Evolutionary conservation across 2,113 vertebrate genomes (phyloP), one percentile per base, ranked within the genome.

Genomic region (Upupa epops): DNA sequence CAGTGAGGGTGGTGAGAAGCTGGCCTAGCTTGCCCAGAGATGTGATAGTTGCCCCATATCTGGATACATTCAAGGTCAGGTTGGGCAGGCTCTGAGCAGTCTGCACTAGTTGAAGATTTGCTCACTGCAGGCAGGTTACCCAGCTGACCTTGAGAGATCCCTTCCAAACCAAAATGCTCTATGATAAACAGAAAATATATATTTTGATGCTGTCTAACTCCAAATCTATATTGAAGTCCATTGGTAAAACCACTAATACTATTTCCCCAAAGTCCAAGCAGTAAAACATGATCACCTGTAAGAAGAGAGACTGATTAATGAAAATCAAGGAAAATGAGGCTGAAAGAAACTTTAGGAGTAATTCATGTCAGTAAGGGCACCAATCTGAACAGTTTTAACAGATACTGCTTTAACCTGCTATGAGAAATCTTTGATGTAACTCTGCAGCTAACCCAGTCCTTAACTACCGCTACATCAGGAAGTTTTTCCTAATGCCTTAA

Each of bases 401-500:
- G 36, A 26, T 52, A n/a, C 0, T 59, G 20, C 22, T 81, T 68
- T 51, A 71, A 11, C 10, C 52, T 78, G 17, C 11, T 42, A 25
- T 5, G 3, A 17, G 36, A 81, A 58, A 82, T 1, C 16, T 65
- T 56, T 0, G 0, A 5, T 14, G 17, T 45, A 7, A 8, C n/a
- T 88, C 56, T 37, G 69, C 15, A n/a, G 20, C n/a, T 61, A 52
- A 52, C 7, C 5, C 76, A 54, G 21, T 46, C 63, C 11, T 89
- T 89, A 93, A 84, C 13, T 75, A 72, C 77, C 65, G 81, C 78
- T 86, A 69, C 49, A 84, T 75, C 29, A 78, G 56, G 61, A 75
- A 82, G 81, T 45, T 90, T 94, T 78, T 55, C 61, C 58, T 86
- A 92, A 93, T 56, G 19, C 37, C 24, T 88, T 83, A 86, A 83